Evolutionary conservation across 2,113 vertebrate genomes (phyloP), one percentile per base, ranked within the genome.

Genomic region (Hemiprocne comata): DNA sequence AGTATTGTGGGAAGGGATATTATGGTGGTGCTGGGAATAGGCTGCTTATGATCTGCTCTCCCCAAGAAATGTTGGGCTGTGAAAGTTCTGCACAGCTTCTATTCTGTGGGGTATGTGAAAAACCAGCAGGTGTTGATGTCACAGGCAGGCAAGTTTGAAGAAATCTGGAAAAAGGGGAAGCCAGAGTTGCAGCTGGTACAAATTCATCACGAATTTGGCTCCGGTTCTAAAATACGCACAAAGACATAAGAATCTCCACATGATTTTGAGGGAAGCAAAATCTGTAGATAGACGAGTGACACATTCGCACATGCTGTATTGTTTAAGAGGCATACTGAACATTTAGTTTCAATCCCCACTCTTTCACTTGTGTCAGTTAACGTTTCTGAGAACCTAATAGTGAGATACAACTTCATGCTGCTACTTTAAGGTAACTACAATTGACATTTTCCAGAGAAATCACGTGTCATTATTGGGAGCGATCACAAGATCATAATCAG

Each of bases 161-260:
- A 87, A 94, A 90, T 91, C 69, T 94, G 89, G 69, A 81, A 78
- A 86, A 72, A 23, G 44, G 80, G 57, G 57, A 93, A 94, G 84
- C 26, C 73, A 72, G 75, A 78, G 57, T n/a, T 77, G 73, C 95
- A 97, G 95, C 95, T 96, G 95, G 83, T 96, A 93, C 2, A 28
- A 97, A 96, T 97, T 96, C 86, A 94, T 95, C 95, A 96, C n/a
- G 53, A 78, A 75, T 93, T 87, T 96, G 95, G 95, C 93, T 15
- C 38, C 1, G 1, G 69, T 89, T 97, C 93, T 90, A 87, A 92
- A 96, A 94, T 75, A 62, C 53, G 92, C 72, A 92, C 53, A 97
- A 93, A 95, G 83, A 61, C 86, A 17, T 84, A 96, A 95, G 77
- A 94, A 84, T 81, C 80, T 90, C 83, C 83, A 90, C 83, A 77